These are phyloP conservation scores for Phrynocephalus forsythii DNA, from an alignment of 2,797 vertebrate genomes.

Conservation along the genomic window DNA sequence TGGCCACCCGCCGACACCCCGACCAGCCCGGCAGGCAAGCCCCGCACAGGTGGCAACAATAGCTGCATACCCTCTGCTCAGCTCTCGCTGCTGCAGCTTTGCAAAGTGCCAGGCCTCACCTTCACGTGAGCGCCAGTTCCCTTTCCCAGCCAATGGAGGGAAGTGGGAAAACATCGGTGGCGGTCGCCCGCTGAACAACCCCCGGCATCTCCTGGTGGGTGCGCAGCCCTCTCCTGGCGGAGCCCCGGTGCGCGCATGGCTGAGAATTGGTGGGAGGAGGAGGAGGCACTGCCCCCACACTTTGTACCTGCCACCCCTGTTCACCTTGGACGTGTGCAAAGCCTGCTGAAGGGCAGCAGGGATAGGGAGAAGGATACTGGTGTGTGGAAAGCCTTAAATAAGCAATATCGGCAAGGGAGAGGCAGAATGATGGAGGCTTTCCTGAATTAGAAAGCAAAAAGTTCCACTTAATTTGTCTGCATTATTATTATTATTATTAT, in stretches of 20 bases:
- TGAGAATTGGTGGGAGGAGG: neutral
- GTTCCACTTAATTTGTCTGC: neutral
- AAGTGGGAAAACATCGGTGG: neutral
- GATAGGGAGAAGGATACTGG: neutral
- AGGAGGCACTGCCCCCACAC: too few relatives aligned
- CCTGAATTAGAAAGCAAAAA: neutral
- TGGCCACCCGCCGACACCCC: too few relatives aligned
- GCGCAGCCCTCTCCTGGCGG: too few relatives aligned
- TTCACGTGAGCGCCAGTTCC: constrained; percentile 12
- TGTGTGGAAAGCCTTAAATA: too few relatives aligned
- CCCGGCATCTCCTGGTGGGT: too few relatives aligned
- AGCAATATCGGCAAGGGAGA: too few relatives aligned
- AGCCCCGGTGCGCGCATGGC: too few relatives aligned
- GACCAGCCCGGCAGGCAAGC: neutral
- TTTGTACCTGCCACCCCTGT: neutral
- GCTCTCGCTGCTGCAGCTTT: constrained; percentile 48
- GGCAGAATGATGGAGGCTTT: too few relatives aligned
- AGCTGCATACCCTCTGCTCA: constrained; percentile 36
- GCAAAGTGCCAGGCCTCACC: constrained; percentile 37
- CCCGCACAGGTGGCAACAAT: constrained; percentile 55
- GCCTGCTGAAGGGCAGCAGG: neutral
- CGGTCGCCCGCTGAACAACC: neutral
- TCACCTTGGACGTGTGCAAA: neutral
- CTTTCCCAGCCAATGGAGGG: constrained; percentile 37
- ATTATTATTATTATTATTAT: too few relatives aligned